A percentile compares a stretch with the other conserved stretches of the same genome.
Evolutionary conservation across 2,888 invertebrate genomes (phyloP).

Genomic region (Chaetogeoica ovagalla): DNA sequence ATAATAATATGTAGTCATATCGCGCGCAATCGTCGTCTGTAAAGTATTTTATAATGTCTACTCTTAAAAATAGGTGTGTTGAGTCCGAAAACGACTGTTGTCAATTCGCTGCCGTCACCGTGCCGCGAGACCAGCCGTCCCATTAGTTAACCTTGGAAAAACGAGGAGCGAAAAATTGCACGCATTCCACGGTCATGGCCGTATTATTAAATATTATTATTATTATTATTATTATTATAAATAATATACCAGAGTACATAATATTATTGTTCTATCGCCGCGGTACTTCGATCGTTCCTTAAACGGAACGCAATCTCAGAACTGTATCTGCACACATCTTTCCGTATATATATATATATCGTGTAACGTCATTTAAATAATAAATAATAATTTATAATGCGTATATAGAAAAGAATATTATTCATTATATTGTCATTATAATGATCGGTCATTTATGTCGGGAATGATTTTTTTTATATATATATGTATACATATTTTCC

Average conservation of each 20-base stretch:
- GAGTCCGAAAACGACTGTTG: slow-evolving; percentile 38
- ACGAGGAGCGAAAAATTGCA: slow-evolving; percentile 31
- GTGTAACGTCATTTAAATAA: slow-evolving; percentile 21
- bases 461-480: neutral
- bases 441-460: slow-evolving; percentile 16
- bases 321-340: neutral
- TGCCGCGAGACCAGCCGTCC: slow-evolving; percentile 4
- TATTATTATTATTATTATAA: slow-evolving; percentile 7
- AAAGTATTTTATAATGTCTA: slow-evolving; percentile 14
- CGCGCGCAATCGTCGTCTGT: neutral
- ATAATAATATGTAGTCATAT: too few species aligned
- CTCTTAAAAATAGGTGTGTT: slow-evolving; percentile 15
- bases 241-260: too few species aligned
- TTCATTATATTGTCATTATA: slow-evolving; percentile 6
- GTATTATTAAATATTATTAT: too few species aligned
- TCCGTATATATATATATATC: neutral
- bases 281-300: neutral
- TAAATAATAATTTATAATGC: slow-evolving; percentile 25
- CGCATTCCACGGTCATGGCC: slow-evolving; percentile 32
- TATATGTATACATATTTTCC: neutral
- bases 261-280: slow-evolving; percentile 3
- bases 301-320: slow-evolving; percentile 27
- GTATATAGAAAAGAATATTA: neutral
- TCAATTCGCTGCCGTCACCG: slow-evolving; percentile 3
- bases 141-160: slow-evolving; percentile 29